These are phyloP conservation scores for Oryctes rhinoceros DNA, from an alignment of 1,140 invertebrate species.

Conservation along the genomic window DNA sequence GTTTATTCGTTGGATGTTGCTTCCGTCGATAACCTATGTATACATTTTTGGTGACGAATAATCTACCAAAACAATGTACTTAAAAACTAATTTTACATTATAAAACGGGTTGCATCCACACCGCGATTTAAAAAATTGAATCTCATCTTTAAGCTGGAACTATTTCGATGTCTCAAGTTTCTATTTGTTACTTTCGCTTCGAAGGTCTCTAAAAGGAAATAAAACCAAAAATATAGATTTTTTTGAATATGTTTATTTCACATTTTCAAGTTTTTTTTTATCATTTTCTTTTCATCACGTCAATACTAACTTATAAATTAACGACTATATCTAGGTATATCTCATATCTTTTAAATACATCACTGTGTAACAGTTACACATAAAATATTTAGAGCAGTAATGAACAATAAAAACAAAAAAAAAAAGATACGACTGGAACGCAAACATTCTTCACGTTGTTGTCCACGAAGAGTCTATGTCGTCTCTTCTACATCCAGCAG, in stretches of 20 bases:
- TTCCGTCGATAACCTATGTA: too few relatives aligned
- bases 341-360: background rate
- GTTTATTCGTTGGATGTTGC: too few relatives aligned
- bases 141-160: too few relatives aligned
- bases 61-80: too few relatives aligned
- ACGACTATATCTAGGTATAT: background rate
- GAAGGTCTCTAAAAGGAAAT: background rate
- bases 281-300: background rate
- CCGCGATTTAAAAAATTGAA: too few relatives aligned
- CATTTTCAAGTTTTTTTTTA: conserved; percentile 14
- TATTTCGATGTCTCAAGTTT: too few relatives aligned
- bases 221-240: background rate
- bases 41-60: too few relatives aligned
- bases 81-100: too few relatives aligned
- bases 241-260: conserved; percentile 16
- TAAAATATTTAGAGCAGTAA: background rate
- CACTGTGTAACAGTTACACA: conserved; percentile 10
- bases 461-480: too few relatives aligned
- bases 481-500: too few relatives aligned
- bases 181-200: too few relatives aligned
- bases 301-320: conserved; percentile 24
- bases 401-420: background rate
- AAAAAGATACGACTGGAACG: background rate
- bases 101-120: too few relatives aligned
- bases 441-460: background rate